phyloP scores from a whole-genome alignment of 2,888 invertebrate species.

The Andrena praecox region DNA sequence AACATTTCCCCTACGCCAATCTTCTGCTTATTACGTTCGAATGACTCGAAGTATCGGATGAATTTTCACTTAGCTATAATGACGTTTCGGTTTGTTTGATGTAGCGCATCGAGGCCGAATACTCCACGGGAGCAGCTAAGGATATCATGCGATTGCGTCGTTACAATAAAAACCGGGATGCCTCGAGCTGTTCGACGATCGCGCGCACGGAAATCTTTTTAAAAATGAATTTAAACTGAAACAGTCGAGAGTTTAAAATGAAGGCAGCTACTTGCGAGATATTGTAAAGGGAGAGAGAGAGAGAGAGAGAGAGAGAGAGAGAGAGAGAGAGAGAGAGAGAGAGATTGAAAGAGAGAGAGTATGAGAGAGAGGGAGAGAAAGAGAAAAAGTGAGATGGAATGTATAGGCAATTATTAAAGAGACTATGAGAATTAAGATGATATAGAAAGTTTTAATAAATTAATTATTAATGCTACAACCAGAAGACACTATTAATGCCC shows the following conservation, averaged over 20 bases:
- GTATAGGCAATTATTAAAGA: slow-evolving; percentile 65
- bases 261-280: slow-evolving; percentile 43
- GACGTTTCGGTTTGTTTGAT: too few relatives aligned
- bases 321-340: slow-evolving; percentile 1
- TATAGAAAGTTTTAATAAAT: slow-evolving; percentile 81
- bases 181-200: slow-evolving; percentile 66
- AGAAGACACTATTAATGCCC: slow-evolving; percentile 69
- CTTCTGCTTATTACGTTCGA: too few relatives aligned
- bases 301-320: not conserved
- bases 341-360: slow-evolving; percentile 11
- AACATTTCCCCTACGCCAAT: too few relatives aligned
- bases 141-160: slow-evolving; percentile 2
- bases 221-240: slow-evolving; percentile 63
- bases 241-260: slow-evolving; percentile 30
- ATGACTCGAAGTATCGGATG: too few relatives aligned
- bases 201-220: slow-evolving; percentile 57
- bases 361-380: slow-evolving; percentile 1
- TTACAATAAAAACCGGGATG: slow-evolving; percentile 23
- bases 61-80: too few relatives aligned
- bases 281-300: slow-evolving; percentile 32
- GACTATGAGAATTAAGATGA: slow-evolving; percentile 74
- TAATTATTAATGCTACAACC: slow-evolving; percentile 73
- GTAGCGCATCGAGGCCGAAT: not conserved
- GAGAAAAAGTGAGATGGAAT: slow-evolving; percentile 43
- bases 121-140: not conserved